These are phyloP conservation scores for Lepus americanus DNA, from an alignment of 2,113 vertebrate genomes.

Conservation along the genomic window DNA sequence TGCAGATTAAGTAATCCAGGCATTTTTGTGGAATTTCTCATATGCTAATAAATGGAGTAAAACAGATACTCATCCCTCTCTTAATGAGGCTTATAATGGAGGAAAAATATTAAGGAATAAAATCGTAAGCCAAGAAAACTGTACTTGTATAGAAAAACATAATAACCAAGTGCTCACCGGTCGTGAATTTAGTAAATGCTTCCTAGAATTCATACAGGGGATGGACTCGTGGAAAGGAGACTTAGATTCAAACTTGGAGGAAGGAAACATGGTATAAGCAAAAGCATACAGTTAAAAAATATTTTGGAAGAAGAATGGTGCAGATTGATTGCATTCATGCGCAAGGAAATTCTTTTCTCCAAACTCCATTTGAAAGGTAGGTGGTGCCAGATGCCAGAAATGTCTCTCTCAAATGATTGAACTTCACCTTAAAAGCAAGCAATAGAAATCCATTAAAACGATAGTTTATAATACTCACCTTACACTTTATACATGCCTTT, in stretches of 20 bases:
- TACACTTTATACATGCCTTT: constrained; percentile 13
- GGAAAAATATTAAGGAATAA: neutral
- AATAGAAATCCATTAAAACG: neutral
- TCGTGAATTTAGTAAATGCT: neutral
- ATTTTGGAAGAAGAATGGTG: neutral
- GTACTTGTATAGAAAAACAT: neutral
- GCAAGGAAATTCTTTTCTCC: neutral
- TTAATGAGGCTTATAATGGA: neutral
- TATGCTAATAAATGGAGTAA: neutral
- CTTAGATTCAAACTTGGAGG: neutral
- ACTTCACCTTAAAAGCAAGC: constrained; percentile 1
- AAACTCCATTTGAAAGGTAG: neutral
- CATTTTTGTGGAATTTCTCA: constrained; percentile 20
- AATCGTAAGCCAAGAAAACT: constrained; percentile 6
- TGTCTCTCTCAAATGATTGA: neutral
- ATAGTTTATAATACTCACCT: neutral
- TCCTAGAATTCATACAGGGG: neutral
- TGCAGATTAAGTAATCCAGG: neutral
- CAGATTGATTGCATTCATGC: neutral
- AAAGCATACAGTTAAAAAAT: neutral
- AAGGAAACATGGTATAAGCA: neutral
- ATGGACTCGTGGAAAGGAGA: neutral
- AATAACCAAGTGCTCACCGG: neutral
- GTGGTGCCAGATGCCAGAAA: neutral
- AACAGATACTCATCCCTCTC: neutral